A percentile compares a stretch with the other conserved stretches of the same genome.
These are phyloP conservation scores for Molossus molossus DNA, from an alignment of 2,797 vertebrate species.

Conservation along the genomic window DNA sequence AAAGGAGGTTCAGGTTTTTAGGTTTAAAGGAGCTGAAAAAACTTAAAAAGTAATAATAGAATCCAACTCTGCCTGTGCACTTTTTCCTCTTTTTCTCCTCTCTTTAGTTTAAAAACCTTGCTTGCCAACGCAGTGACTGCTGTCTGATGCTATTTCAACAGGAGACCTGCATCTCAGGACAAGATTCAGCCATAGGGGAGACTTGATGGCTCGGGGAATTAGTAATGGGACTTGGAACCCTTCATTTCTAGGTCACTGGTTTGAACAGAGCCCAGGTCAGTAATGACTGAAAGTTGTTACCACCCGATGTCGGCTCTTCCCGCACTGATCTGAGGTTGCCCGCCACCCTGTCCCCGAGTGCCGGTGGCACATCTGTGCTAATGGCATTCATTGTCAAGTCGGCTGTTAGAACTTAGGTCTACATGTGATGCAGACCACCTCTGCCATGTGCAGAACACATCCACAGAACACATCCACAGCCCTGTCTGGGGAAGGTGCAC, in stretches of 20 bases:
- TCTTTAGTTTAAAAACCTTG: neutral
- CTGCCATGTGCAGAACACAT: neutral
- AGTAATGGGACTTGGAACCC: slow-evolving; percentile 70
- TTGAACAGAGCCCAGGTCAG: slow-evolving; percentile 74
- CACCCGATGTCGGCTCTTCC: slow-evolving; percentile 65
- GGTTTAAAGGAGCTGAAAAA: slow-evolving; percentile 76
- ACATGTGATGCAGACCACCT: slow-evolving; percentile 31
- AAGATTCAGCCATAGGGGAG: slow-evolving; percentile 66
- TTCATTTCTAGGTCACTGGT: slow-evolving; percentile 84
- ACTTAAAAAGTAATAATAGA: slow-evolving; percentile 74
- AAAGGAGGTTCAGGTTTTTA: slow-evolving; percentile 73
- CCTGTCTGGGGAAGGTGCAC: neutral
- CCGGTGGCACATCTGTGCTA: slow-evolving; percentile 64
- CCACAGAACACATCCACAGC: neutral
- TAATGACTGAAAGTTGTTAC: slow-evolving; percentile 83
- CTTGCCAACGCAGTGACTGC: slow-evolving; percentile 52
- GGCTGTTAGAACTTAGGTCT: slow-evolving; percentile 51
- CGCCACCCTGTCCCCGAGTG: slow-evolving; percentile 19
- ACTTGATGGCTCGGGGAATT: slow-evolving; percentile 69
- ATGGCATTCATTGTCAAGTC: slow-evolving; percentile 78
- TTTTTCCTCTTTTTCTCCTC: neutral
- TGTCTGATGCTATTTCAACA: neutral
- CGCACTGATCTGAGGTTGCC: slow-evolving; percentile 41
- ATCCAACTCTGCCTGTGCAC: slow-evolving; percentile 16
- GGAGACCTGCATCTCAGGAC: slow-evolving; percentile 67